These are phyloP conservation scores for Lutjanus erythropterus DNA, from an alignment of 2,113 vertebrate genomes.

Conservation along the genomic window DNA sequence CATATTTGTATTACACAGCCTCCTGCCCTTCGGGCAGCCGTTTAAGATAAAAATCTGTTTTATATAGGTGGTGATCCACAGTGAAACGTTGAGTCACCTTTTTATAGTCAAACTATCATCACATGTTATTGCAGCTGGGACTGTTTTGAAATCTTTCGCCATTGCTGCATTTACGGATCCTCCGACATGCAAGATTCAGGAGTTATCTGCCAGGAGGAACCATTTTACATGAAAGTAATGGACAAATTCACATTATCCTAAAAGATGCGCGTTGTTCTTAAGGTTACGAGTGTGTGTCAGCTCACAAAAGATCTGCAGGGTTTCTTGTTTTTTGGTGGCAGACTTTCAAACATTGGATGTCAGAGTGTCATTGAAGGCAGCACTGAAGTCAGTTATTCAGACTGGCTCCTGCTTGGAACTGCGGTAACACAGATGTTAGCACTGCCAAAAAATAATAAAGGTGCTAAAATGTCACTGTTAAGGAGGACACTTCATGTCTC, in stretches of 20 bases:
- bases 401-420: constrained; percentile 29
- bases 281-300: not conserved
- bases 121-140: constrained; percentile 62
- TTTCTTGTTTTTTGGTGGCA: not conserved
- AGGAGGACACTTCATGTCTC: constrained; percentile 7
- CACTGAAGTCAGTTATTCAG: constrained; percentile 30
- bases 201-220: constrained; percentile 27
- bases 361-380: constrained; percentile 30
- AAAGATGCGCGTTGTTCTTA: constrained; percentile 1
- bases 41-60: constrained; percentile 29
- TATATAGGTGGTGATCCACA: constrained; percentile 24
- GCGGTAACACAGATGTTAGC: constrained; percentile 25
- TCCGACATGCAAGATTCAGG: constrained; percentile 19
- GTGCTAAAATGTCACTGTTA: constrained; percentile 13
- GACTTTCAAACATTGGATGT: not conserved
- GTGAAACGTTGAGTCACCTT: constrained; percentile 47
- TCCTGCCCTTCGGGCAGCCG: not conserved
- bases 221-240: constrained; percentile 14
- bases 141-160: constrained; percentile 39
- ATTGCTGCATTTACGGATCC: constrained; percentile 43
- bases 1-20: not conserved
- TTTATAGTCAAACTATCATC: constrained; percentile 48
- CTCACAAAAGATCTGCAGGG: not conserved
- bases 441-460: not conserved
- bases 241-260: constrained; percentile 1